phyloP scores from a whole-genome alignment of 2,113 vertebrate species.

The Fulmarus glacialis region DNA sequence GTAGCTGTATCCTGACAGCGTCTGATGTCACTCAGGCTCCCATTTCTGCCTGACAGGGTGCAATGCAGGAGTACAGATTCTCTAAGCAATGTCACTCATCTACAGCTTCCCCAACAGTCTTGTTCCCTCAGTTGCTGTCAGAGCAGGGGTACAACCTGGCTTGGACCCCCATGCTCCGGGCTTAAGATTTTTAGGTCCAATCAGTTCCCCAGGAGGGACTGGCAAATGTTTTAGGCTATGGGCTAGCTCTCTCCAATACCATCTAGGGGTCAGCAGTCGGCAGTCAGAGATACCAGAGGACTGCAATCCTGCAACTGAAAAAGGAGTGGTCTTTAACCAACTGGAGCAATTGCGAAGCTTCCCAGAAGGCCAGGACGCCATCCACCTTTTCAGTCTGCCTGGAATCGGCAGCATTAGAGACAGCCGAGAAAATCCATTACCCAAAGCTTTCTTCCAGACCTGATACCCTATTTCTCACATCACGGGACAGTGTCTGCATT shows the following conservation, averaged over 20 bases:
- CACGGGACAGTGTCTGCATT: accelerated
- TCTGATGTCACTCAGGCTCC: not conserved
- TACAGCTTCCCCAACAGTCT: not conserved
- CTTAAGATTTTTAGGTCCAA: not conserved
- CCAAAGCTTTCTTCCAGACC: not conserved
- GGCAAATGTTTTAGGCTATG: not conserved
- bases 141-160: not conserved
- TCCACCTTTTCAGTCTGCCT: not conserved
- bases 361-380: not conserved
- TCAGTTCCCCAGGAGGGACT: not conserved
- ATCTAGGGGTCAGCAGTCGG: not conserved
- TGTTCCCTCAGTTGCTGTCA: not conserved
- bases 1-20: not conserved
- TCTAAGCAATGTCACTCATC: not conserved
- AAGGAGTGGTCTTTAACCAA: not conserved
- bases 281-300: not conserved
- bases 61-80: not conserved
- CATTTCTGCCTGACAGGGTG: not conserved
- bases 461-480: not conserved
- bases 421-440: not conserved
- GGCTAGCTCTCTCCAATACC: not conserved
- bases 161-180: accelerated
- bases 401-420: not conserved
- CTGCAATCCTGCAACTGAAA: not conserved
- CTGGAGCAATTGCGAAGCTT: not conserved